Percentiles rank a stretch among this genome's conserved stretches.
Conservation (phyloP, 2,113 vertebrate species). For the Etheostoma cragini region DNA sequence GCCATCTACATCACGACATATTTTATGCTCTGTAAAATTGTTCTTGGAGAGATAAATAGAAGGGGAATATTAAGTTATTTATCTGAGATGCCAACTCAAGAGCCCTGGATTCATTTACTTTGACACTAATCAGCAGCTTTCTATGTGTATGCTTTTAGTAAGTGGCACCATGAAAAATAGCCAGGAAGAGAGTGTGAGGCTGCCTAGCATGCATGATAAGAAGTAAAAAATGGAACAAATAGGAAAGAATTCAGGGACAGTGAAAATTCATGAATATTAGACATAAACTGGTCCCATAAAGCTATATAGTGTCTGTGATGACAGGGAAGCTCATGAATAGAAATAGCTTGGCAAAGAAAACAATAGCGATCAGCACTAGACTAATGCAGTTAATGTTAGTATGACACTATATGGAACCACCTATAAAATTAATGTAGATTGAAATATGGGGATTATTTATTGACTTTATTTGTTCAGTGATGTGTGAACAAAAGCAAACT, state of each 20-base stretch:
- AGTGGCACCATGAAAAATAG: constrained; percentile 43
- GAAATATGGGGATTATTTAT: constrained; percentile 20
- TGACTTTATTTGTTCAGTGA: constrained; percentile 30
- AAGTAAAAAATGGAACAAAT: constrained; percentile 26
- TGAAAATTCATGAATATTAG: constrained; percentile 66
- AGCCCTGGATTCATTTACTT: constrained; percentile 8
- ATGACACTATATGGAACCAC: constrained; percentile 11
- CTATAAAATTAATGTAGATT: constrained; percentile 24
- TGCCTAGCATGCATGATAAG: constrained; percentile 42
- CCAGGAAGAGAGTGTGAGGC: constrained; percentile 9
- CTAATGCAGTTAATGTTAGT: constrained; percentile 24
- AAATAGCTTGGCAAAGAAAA: constrained; percentile 61
- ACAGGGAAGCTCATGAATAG: constrained; percentile 70
- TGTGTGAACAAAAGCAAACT: constrained; percentile 24
- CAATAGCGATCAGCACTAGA: not conserved
- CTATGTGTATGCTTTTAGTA: constrained; percentile 28
- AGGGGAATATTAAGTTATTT: not conserved
- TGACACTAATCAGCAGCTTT: constrained; percentile 33
- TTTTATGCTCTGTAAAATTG: not conserved
- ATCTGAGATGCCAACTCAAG: not conserved
- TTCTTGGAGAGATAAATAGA: constrained; percentile 6
- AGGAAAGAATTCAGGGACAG: constrained; percentile 39
- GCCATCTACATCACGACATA: not conserved
- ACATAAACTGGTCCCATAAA: constrained; percentile 59
- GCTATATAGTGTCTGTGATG: constrained; percentile 60